Percentiles rank a stretch among this genome's conserved stretches.
Evolutionary conservation across 1,140 invertebrate species (phyloP).

Genomic region (Leguminivora glycinivorella): DNA sequence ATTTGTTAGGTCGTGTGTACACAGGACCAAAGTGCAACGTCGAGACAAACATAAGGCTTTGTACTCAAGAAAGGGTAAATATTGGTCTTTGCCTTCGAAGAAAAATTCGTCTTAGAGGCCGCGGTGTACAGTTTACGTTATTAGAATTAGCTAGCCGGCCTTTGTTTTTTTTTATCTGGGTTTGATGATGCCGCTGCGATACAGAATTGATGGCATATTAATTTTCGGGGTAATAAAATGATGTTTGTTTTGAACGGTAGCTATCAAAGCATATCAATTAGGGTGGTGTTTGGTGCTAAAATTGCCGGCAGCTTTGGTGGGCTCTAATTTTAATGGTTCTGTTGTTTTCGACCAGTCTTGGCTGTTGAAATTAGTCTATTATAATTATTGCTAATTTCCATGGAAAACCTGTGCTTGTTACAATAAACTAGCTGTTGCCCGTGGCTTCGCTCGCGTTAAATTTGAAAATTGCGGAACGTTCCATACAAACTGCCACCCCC

Average conservation of each 20-base stretch:
- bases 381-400: background rate
- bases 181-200: constrained; percentile 37
- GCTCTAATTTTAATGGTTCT: background rate
- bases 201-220: constrained; percentile 55
- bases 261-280: constrained; percentile 38
- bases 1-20: constrained; percentile 73
- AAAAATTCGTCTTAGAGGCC: constrained; percentile 73
- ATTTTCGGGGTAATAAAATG: constrained; percentile 57
- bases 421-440: no score
- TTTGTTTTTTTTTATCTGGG: constrained; percentile 49
- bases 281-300: constrained; percentile 19
- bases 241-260: constrained; percentile 59
- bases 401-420: background rate
- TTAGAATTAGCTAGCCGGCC: constrained; percentile 59
- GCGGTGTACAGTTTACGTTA: constrained; percentile 73
- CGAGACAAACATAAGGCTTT: constrained; percentile 72
- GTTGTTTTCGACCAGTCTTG: background rate
- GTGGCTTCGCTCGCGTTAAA: no score
- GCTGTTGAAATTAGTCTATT: constrained; percentile 1
- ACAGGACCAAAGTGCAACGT: constrained; percentile 75
- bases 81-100: constrained; percentile 68
- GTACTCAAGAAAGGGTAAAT: constrained; percentile 72
- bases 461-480: no score
- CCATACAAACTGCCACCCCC: no score
- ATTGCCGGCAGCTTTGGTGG: constrained; percentile 16